Base-by-base conservation (phyloP, 2,888 invertebrate genomes). In the Amiota mariae region DNA sequence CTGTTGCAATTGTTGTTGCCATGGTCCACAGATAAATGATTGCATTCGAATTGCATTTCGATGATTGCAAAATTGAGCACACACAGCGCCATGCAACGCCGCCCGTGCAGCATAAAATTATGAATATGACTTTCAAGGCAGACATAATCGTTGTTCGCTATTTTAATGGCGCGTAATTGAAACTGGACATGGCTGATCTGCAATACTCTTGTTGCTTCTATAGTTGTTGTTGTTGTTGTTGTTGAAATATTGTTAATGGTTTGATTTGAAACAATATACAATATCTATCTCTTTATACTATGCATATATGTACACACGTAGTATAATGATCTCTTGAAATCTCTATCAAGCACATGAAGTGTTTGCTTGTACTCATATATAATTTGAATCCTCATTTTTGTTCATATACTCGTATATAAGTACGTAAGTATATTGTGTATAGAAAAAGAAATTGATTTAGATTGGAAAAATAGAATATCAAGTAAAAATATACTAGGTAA, bases 1-100 rank as follows among this genome's bases (percentile, higher is more conserved):
- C n/a, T n/a, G n/a, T n/a, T n/a, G n/a, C n/a, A n/a, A n/a, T n/a
- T n/a, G n/a, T 56, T 75, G 70, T 47, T 72, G 71, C 49, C 77
- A 75, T 64, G 64, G 63, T 74, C 72, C 66, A 74, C 81, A 78
- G 82, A 83, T 83, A 85, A 85, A 85, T 85, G 85, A 83, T 82
- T 81, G 84, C 85, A 84, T 81, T 84, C 81, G 84, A 81, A 83
- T 85, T 84, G 82, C 85, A 85, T 84, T 83, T 82, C 83, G 82
- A 84, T 84, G 83, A 83, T 83, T 85, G 83, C 81, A 70, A 83
- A 85, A 83, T 82, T 83, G 84, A 78, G 73, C 67, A 68, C 67
- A 68, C 67, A 54, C 67, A 68, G 67, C 24, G 63, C 46, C 70
- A 75, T 73, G 66, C 46, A 80, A 77, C 47, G 67, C 51, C 11